A percentile compares a stretch with the other conserved stretches of the same genome.
Conservation (phyloP, 1,140 invertebrate genomes). For the Scaptodrosophila lebanonensis region DNA sequence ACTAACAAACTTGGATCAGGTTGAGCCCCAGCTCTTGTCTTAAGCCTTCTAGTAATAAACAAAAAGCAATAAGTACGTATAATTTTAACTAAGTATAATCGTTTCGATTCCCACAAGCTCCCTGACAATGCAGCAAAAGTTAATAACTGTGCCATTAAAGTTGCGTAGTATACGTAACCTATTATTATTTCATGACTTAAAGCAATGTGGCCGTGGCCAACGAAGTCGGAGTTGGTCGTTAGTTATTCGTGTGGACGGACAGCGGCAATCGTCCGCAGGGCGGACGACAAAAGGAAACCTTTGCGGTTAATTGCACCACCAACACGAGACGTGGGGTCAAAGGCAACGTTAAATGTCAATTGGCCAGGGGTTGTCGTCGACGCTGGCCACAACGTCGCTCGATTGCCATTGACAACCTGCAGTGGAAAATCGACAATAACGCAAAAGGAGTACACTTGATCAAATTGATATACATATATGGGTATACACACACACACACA, state of each 20-base stretch:
- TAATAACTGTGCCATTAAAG: conserved; percentile 66
- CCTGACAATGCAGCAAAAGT: conserved; percentile 47
- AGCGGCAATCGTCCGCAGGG: conserved; percentile 1
- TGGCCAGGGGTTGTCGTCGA: conserved; percentile 37
- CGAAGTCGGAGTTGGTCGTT: conserved; percentile 10
- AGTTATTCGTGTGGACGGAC: conserved; percentile 19
- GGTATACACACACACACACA: no score
- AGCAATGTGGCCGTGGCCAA: conserved; percentile 33
- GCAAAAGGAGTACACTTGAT: no score
- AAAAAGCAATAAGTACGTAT: conserved; percentile 36
- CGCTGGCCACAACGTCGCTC: background rate
- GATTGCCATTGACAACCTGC: background rate
- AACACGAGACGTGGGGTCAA: conserved; percentile 41
- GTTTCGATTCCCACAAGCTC: conserved; percentile 30
- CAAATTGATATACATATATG: no score
- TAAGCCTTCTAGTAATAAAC: no score
- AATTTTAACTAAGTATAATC: conserved; percentile 44
- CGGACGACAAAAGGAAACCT: conserved; percentile 69
- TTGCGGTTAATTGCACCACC: conserved; percentile 69
- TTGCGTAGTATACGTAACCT: conserved; percentile 28
- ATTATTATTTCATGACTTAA: conserved; percentile 66
- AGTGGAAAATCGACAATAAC: background rate
- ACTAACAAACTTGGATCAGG: no score
- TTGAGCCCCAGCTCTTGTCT: no score
- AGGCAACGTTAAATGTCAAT: conserved; percentile 68